These are phyloP conservation scores for Simalia tracyae DNA, from an alignment of 2,797 vertebrate genomes.

Conservation along the genomic window DNA sequence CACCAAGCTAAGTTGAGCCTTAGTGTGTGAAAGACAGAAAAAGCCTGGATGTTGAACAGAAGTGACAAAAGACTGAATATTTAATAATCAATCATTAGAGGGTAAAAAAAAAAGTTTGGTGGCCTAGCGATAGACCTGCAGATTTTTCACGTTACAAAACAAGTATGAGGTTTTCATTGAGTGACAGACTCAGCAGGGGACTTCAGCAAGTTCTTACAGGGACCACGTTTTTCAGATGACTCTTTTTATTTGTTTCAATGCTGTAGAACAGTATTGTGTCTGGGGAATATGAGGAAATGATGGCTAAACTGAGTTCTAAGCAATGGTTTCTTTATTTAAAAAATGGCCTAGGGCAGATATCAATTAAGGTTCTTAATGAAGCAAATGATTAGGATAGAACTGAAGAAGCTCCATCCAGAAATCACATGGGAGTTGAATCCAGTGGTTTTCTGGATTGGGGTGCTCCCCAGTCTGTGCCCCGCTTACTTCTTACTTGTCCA, in stretches of 20 bases:
- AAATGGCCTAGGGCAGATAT: too few relatives aligned
- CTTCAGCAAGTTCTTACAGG: background rate
- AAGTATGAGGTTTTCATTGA: background rate
- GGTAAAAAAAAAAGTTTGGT: background rate
- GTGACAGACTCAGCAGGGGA: background rate
- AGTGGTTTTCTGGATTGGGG: background rate
- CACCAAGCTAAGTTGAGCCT: conserved; percentile 18
- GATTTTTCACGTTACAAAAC: background rate
- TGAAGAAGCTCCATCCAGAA: background rate
- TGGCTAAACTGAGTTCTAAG: background rate
- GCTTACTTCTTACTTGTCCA: background rate
- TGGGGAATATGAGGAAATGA: background rate
- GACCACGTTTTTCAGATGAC: background rate
- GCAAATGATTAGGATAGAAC: background rate
- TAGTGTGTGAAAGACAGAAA: background rate
- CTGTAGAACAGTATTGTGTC: background rate
- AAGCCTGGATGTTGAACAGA: rapidly evolving
- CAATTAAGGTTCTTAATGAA: background rate
- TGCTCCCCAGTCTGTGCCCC: too few relatives aligned
- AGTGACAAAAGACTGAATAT: background rate
- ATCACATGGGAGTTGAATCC: background rate
- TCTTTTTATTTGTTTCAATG: background rate
- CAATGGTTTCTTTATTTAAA: background rate
- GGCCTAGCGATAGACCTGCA: background rate
- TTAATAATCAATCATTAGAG: background rate